Evolutionary conservation across 2,797 vertebrate species (phyloP), one percentile per base, ranked within the genome.

Genomic region (Scolopax rusticola): DNA sequence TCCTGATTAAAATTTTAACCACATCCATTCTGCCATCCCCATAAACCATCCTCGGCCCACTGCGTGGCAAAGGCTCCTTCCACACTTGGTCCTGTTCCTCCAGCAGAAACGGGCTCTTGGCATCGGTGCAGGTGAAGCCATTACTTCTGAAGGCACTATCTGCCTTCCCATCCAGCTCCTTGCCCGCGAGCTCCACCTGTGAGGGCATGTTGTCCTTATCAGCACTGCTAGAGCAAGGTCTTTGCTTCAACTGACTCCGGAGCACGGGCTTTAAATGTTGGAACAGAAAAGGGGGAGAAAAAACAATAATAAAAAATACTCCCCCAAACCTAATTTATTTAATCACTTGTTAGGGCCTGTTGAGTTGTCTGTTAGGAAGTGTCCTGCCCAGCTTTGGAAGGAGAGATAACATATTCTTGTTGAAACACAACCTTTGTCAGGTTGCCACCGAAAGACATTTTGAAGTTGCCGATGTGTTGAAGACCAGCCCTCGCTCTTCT

Each of bases 1-100:
- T 98, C 97, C 98, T 98, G 97, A 98, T 98, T 98, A 97, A 98
- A 98, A 98, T 98, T 98, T 98, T 97, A 98, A 97, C 96, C 97
- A 95, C 93, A 95, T 97, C 94, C 92, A 96, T 97, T 95, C 96
- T 97, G 96, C 95, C 89, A 85, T 95, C 93, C 82, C 92, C 95
- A 94, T 95, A 96, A 97, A 97, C 93, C 82, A 71, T 95, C 93
- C 93, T 96, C 95, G 38, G 83, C 91, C 96, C 96, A 83, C 84
- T 92, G 95, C 43, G 3, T 96, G 96, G 94, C 93, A 76, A 33
- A 94, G 88, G 60, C 89, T 91, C 38, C 82, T 96, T 96, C 94
- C 84, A 74, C 8, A 1, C 76, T 43, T 50, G 78, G 65, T 91
- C 38, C 89, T 4, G 0, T 47, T 97, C 78, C 86, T 96, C 70